phyloP scores from a whole-genome alignment of 2,797 vertebrate species.

The Acanthornis magna region DNA sequence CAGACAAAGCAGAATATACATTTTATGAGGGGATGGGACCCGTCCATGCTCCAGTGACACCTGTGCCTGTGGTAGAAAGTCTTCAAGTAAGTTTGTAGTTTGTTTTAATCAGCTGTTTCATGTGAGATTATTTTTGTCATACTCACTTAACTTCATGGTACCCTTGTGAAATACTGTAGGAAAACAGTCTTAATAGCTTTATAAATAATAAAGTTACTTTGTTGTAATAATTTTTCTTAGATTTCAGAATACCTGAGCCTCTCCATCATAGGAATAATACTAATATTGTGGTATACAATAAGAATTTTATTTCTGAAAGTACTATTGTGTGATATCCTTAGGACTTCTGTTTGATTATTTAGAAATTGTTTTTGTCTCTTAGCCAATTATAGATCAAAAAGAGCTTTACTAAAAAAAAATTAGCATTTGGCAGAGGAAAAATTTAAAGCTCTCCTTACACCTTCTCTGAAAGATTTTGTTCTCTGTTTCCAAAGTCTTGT shows the following conservation, averaged over 20 bases:
- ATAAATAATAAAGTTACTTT: not conserved
- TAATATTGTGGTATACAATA: not conserved
- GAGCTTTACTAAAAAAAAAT: not conserved
- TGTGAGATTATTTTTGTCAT: not conserved
- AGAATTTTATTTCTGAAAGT: not conserved
- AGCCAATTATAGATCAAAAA: not conserved
- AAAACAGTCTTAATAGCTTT: not conserved
- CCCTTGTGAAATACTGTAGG: not conserved
- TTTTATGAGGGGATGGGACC: conserved; percentile 99
- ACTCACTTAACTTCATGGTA: not conserved
- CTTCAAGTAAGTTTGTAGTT: conserved; percentile 84
- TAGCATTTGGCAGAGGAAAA: not conserved
- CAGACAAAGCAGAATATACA: conserved; percentile 98
- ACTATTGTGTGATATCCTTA: not conserved
- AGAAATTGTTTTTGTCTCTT: not conserved
- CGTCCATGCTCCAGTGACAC: conserved; percentile 94
- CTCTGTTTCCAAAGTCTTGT: not conserved
- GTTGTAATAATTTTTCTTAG: not conserved
- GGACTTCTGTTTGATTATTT: not conserved
- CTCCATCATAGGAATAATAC: not conserved
- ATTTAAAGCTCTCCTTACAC: not conserved
- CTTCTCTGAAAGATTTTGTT: not conserved
- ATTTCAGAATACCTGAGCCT: not conserved
- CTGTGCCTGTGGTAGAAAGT: conserved; percentile 98
- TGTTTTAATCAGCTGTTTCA: not conserved